Percentiles rank a stretch among this genome's conserved stretches.
phyloP scores from a whole-genome alignment of 2,888 invertebrate species.

The Bimastos eiseni region DNA sequence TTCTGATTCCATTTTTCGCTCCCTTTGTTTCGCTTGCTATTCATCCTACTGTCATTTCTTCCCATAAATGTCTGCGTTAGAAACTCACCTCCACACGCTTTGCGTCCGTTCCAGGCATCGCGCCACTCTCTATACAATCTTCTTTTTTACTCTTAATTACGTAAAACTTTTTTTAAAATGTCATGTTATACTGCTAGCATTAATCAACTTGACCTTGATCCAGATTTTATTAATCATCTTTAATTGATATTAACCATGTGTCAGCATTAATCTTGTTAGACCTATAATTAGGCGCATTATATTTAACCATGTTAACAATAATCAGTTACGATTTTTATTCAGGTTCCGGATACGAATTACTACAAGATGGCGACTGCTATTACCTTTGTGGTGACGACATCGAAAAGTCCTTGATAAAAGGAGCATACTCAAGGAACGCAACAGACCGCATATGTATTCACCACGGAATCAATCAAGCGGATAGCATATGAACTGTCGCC shows the following conservation, averaged over 20 bases:
- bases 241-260: background rate
- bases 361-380: constrained; percentile 4
- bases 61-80: background rate
- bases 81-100: background rate
- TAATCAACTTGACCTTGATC: background rate
- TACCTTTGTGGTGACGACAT: constrained; percentile 13
- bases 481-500: background rate
- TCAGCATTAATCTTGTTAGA: background rate
- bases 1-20: background rate
- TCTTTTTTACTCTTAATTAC: background rate
- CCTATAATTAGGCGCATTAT: too few relatives aligned
- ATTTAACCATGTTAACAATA: too few relatives aligned
- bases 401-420: background rate
- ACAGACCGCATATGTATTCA: background rate
- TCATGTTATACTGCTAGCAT: background rate
- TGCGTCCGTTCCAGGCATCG: background rate
- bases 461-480: background rate
- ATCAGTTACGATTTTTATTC: background rate
- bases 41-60: background rate
- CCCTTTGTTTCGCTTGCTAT: background rate
- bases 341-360: background rate
- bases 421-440: background rate
- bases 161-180: too few relatives aligned
- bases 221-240: too few relatives aligned
- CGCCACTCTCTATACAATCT: background rate